Evolutionary conservation across 2,113 vertebrate species (phyloP).

Genomic region (Hypomesus transpacificus): DNA sequence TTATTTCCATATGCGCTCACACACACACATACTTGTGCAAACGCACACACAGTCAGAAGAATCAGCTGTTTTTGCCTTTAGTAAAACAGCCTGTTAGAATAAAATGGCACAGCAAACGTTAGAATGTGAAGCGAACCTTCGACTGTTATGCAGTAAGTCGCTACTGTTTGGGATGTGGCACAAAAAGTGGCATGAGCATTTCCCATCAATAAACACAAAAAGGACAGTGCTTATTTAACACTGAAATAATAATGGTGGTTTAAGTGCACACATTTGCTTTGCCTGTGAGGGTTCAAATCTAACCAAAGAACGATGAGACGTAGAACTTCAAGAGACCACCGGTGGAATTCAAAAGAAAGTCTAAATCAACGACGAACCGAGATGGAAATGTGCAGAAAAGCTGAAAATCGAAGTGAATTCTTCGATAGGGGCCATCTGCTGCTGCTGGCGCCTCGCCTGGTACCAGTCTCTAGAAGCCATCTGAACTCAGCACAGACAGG

Average conservation of each 20-base stretch:
- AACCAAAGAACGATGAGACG: not conserved
- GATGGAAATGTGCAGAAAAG: not conserved
- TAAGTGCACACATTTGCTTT: conserved; percentile 26
- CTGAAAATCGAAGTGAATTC: conserved; percentile 5
- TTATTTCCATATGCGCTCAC: conserved; percentile 7
- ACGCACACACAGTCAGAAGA: conserved; percentile 11
- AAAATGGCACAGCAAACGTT: conserved; percentile 7
- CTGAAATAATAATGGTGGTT: no score
- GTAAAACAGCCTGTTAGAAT: conserved; percentile 43
- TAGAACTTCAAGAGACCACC: not conserved
- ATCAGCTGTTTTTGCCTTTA: conserved; percentile 38
- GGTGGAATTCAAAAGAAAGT: not conserved
- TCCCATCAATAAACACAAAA: conserved; percentile 15
- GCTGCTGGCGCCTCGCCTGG: not conserved
- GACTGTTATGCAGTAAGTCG: no score
- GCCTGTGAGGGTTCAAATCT: not conserved
- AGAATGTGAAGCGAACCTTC: not conserved
- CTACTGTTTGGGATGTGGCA: no score
- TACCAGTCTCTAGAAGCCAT: not conserved
- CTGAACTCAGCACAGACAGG: not conserved
- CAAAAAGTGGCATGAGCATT: not conserved
- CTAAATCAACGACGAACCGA: conserved; percentile 3
- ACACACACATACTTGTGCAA: not conserved
- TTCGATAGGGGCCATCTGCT: conserved; percentile 32
- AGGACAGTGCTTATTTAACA: conserved; percentile 13